Evolutionary conservation across 2,888 invertebrate species (phyloP), one percentile per base, ranked within the genome.

Genomic region (Pachycephus smyrnensis): DNA sequence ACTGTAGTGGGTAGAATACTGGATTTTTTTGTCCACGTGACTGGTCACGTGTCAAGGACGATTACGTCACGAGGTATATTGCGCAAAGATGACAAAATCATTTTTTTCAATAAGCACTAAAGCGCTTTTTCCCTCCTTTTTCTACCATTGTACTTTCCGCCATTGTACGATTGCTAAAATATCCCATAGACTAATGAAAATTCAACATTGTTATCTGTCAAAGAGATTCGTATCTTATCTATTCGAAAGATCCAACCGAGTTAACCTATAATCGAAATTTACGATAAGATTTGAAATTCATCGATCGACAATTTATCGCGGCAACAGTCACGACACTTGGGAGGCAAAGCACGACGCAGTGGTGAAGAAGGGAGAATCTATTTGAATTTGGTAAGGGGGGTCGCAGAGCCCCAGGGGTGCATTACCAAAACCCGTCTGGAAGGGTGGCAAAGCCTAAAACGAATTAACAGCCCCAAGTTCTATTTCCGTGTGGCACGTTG

Each of bases 41-140:
- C 68, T 32, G 35, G 12, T 68, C 76, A 68, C 76, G 69, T 76
- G 76, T 69, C 76, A 76, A 76, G 76, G 76, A 76, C 76, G 69
- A 55, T 55, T 55, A 6, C 55, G 55, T 55, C 55, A 55, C 55
- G 55, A 55, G 55, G 55, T 55, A 15, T 23, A 55, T 55, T 55
- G 23, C 55, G 55, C 55, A 23, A 23, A 55, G 23, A 55, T 55
- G 55, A 55, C 55, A 23, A 55, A 55, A 55, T 55, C 1, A 23
- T 23, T 23, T 55, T 55, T 55, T 55, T 23, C 55, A 55, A 23
- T 23, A 2, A 55, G 55, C 55, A 55, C 55, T 6, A 23, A 55
- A 23, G 40, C 40, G 23, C 40, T 55, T 9, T 23, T 55, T 6
- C 15, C 15, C 15, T 15, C 12, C 37, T 15, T 40, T 40, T 15